Evolutionary conservation across 2,888 invertebrate species (phyloP), one percentile per base, ranked within the genome.

Genomic region (Athalia cordata): DNA sequence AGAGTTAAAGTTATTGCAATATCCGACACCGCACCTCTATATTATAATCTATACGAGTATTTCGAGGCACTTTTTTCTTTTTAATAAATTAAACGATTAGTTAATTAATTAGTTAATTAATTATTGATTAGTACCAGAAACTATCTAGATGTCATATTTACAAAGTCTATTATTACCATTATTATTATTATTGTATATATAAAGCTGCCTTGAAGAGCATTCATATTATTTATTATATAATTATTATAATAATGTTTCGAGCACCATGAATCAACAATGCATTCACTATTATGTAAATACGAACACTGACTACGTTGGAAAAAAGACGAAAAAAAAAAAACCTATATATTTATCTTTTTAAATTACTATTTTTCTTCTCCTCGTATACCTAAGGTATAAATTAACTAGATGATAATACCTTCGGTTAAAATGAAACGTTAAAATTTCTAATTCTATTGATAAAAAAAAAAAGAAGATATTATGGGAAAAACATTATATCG

Each of bases 171-270:
- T 79, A 43, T 76, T 29, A 29, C 29, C 29, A 29, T 29, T 29
- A 29, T 29, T 29, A 29, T 29, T 29, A 29, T 29, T 29, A 29
- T 29, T 29, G 29, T 29, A 29, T 29, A 0, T 29, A 29, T 29
- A 29, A 29, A 81, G 81, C 81, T 81, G 79, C 81, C 79, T 80
- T 47, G 79, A 81, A 81, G 80, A 81, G 83, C 79, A 74, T 79
- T 80, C 57, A 79, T 77, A 82, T 81, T 81, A 70, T 70, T 67
- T 68, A 77, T 75, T 65, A 47, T 59, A 62, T 64, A 75, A 75
- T 62, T 29, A 64, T 47, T 49, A 49, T 75, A 62, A 62, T 61
- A 59, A 15, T 29, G 62, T 15, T 75, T 62, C 62, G 61, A 75
- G 75, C 75, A 75, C 75, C 75, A 75, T n/a, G 62, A 75, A 62